Base-by-base conservation (phyloP, 2,888 invertebrate genomes). In the Endotricha flammealis region DNA sequence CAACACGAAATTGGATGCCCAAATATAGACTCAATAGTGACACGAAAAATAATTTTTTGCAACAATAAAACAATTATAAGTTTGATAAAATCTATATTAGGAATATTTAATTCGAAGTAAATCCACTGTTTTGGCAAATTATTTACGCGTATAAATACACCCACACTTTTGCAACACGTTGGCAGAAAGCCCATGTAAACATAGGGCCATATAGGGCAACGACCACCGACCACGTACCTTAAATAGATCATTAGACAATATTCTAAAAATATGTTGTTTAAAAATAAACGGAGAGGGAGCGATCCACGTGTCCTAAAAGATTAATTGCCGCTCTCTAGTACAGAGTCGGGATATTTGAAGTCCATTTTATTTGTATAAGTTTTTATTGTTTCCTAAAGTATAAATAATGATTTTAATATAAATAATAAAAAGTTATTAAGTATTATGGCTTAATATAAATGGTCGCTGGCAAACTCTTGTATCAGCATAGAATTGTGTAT, bases 141-240 rank as follows among this genome's bases (percentile, higher is more conserved):
- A 46, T 50, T 43, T 45, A 36, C 40, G 46, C 32, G 46, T 45
- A 39, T 40, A 46, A 41, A 38, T 41, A 45, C 42, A 30, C 53
- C 43, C 42, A 41, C 57, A 53, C 48, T 50, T 58, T 57, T 44
- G 41, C 41, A 44, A 51, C 49, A 46, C 53, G 46, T 67, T 79
- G 77, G 76, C 78, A 64, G 36, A 47, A 56, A 65, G 79, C 80
- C n/a, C 80, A 81, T 69, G 77, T 80, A 82, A 79, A 83, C 80
- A 80, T 59, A 70, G 57, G 60, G 74, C 82, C 83, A 82, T 81
- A 79, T 81, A 80, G 85, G 82, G 83, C 81, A 83, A 79, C 75
- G 82, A 82, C 81, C 83, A 81, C 57, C 20, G 20, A 3, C 60
- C 53, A 61, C 46, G 50, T 46, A 64, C 78, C 75, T 60, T 63